Conservation (phyloP, 2,797 vertebrate genomes). For the Tokudaia tokunoshimensis region DNA sequence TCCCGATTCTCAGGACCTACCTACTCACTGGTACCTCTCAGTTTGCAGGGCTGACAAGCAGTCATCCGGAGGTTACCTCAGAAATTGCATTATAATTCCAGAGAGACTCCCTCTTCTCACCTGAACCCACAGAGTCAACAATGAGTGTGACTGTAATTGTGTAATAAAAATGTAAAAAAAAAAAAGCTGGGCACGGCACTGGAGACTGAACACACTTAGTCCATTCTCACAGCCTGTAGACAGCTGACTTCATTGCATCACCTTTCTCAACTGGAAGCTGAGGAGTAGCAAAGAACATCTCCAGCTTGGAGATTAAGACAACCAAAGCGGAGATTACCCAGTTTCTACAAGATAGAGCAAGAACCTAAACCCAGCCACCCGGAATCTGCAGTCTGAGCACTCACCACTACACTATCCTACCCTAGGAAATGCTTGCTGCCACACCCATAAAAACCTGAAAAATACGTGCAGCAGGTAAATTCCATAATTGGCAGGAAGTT, state of each 20-base stretch:
- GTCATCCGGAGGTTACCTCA: not conserved
- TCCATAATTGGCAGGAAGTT: not conserved
- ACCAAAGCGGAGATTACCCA: not conserved
- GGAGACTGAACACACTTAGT: not conserved
- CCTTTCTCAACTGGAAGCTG: not conserved
- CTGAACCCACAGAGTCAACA: not conserved
- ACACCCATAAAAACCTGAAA: not conserved
- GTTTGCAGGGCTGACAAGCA: not conserved
- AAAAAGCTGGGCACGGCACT: not conserved
- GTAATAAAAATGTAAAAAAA: not conserved
- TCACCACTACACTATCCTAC: not conserved
- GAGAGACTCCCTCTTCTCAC: not conserved
- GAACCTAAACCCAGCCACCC: not conserved
- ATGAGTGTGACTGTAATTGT: not conserved
- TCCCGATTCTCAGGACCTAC: not conserved
- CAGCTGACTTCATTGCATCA: not conserved
- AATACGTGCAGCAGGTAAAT: not conserved
- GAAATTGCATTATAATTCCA: not conserved
- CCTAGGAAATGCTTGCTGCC: not conserved
- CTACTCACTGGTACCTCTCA: not conserved
- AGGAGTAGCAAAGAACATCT: not conserved
- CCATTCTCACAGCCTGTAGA: not conserved
- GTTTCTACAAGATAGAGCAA: not conserved
- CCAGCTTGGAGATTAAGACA: not conserved
- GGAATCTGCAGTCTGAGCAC: not conserved